phyloP scores from a whole-genome alignment of 2,797 vertebrate genomes.

The Silurus lanzhouensis region DNA sequence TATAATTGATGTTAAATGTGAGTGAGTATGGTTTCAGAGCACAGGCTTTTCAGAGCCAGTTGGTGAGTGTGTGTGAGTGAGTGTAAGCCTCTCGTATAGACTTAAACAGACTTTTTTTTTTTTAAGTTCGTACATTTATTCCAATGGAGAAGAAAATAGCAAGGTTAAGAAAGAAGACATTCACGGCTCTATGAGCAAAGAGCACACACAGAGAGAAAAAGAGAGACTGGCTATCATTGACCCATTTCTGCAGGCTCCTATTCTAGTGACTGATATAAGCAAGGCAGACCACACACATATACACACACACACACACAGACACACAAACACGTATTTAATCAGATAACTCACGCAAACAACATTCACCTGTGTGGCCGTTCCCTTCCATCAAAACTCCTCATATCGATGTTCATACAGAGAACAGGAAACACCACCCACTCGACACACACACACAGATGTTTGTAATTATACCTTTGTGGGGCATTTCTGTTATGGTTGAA shows the following conservation, averaged over 20 bases:
- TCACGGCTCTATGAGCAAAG: constrained; percentile 27
- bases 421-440: not conserved
- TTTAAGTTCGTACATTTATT: constrained; percentile 15
- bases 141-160: constrained; percentile 39
- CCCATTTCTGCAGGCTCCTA: constrained; percentile 76
- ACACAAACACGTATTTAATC: not conserved
- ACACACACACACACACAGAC: constrained; percentile 20
- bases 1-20: not conserved
- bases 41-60: not conserved
- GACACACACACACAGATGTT: constrained; percentile 15
- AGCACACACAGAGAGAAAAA: constrained; percentile 31
- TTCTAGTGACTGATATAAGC: constrained; percentile 61
- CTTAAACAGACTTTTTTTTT: constrained; percentile 9
- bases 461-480: not conserved
- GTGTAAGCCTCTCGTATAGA: constrained; percentile 36
- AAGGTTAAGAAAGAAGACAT: constrained; percentile 51
- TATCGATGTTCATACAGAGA: not conserved
- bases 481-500: not conserved
- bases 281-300: constrained; percentile 16
- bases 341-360: not conserved
- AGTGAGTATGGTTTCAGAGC: not conserved
- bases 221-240: constrained; percentile 64
- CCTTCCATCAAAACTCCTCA: constrained; percentile 9
- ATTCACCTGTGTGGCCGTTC: constrained; percentile 1
- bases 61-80: constrained; percentile 18